Conservation (phyloP, 2,888 invertebrate genomes). For the Hirtodrosophila confusa region DNA sequence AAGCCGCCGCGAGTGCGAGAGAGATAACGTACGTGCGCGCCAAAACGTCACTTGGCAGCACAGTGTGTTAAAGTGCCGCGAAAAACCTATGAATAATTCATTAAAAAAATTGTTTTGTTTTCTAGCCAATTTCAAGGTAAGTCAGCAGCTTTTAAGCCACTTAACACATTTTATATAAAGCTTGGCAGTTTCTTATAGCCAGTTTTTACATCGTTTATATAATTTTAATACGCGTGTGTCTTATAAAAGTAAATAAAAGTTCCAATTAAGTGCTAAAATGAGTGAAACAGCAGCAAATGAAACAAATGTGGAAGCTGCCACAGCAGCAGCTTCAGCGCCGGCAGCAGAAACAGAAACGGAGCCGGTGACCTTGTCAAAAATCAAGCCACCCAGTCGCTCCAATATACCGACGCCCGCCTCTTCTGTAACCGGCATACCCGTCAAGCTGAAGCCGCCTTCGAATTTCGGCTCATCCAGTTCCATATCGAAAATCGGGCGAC, state of each 20-base stretch:
- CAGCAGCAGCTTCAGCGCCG: slow-evolving; percentile 11
- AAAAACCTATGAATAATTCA: slow-evolving; percentile 16
- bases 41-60: slow-evolving; percentile 56
- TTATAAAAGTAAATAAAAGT: slow-evolving; percentile 19
- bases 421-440: slow-evolving; percentile 70
- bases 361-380: slow-evolving; percentile 18
- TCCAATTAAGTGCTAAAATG: slow-evolving; percentile 66
- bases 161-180: slow-evolving; percentile 2
- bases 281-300: slow-evolving; percentile 63
- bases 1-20: slow-evolving; percentile 36
- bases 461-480: slow-evolving; percentile 73
- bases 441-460: slow-evolving; percentile 68
- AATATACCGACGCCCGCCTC: slow-evolving; percentile 74
- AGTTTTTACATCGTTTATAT: slow-evolving; percentile 37
- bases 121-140: slow-evolving; percentile 49
- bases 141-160: slow-evolving; percentile 34
- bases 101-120: slow-evolving; percentile 1
- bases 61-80: slow-evolving; percentile 35
- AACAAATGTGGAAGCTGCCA: slow-evolving; percentile 22
- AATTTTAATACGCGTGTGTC: slow-evolving; percentile 60
- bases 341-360: slow-evolving; percentile 15
- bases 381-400: slow-evolving; percentile 42
- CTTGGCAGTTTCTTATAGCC: slow-evolving; percentile 24
- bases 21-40: slow-evolving; percentile 57
- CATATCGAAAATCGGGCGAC: slow-evolving; percentile 80